Evolutionary conservation across 2,888 invertebrate genomes (phyloP).

Genomic region (Elysia crispata): DNA sequence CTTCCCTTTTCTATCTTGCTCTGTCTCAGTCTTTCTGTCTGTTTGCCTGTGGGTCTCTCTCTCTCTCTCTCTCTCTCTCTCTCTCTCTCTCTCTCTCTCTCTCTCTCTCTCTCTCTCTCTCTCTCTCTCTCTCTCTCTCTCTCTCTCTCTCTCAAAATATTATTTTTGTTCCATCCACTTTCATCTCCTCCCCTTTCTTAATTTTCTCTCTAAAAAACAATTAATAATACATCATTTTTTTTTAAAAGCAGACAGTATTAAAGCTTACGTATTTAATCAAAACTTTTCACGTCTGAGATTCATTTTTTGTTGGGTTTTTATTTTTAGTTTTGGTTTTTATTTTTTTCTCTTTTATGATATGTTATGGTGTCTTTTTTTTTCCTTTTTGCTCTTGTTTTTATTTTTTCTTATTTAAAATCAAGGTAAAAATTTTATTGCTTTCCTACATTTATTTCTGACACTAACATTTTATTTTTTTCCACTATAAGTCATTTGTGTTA

Average conservation of each 20-base stretch:
- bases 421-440: not conserved
- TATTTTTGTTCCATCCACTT: too few relatives aligned
- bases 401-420: not conserved
- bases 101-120: not conserved
- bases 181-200: too few relatives aligned
- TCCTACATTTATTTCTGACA: too few relatives aligned
- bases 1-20: too few relatives aligned
- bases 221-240: too few relatives aligned
- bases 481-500: not conserved
- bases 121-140: constrained; percentile 6
- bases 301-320: not conserved
- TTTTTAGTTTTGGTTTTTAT: constrained; percentile 7
- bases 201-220: too few relatives aligned
- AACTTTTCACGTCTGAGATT: not conserved
- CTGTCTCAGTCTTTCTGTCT: constrained; percentile 15
- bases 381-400: constrained; percentile 13
- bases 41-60: constrained; percentile 1
- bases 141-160: not conserved
- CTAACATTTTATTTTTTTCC: not conserved
- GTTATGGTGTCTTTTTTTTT: constrained; percentile 18
- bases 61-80: constrained; percentile 5
- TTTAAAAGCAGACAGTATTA: too few relatives aligned
- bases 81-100: constrained; percentile 24
- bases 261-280: too few relatives aligned
- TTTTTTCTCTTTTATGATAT: constrained; percentile 9